Base-by-base conservation (phyloP, 2,113 vertebrate species). In the Cyphomyrus discorhynchus region DNA sequence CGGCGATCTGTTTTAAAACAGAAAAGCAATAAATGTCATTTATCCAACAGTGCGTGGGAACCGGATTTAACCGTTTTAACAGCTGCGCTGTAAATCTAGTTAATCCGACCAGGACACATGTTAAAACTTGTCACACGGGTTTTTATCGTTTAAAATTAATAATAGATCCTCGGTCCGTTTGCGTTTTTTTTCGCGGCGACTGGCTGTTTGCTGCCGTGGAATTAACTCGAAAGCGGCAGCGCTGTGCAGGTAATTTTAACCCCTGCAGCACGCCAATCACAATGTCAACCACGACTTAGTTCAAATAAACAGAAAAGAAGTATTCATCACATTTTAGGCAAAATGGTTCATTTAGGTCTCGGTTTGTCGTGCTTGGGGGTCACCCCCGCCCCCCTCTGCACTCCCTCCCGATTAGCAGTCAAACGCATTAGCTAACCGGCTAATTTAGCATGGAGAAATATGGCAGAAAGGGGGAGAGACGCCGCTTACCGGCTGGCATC, bases 401-500 rank as follows among this genome's bases (percentile, higher is more conserved):
- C 70, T 15, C 27, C 11, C 70, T 35, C 31, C 27, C 15, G 31
- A 19, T 80, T 42, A 80, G 74, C 74, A 80, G 35, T 9, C 74
- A 19, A 19, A 42, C 35, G 74, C 74, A 42, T 19, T 80, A 80
- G 74, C 35, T 39, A 77, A 8, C 31, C 35, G 70, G 70, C 70
- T 42, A 80, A 80, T 80, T 80, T 80, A 80, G 35, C 35, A 17
- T 42, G 35, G 62, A 13, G 3, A 31, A 70, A 70, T 31, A 31
- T 70, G 62, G 62, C 62, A 70, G 62, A 70, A 27, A 31, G n/a
- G 62, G 62, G 62, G 62, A 27, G 62, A 70, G 62, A 70, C n/a
- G 62, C 62, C n/a, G 11, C 94, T 93, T 93, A 95, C 95, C 94
- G 45, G 93, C 92, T 82, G 95, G 95, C 95, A 95, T 95, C 35